phyloP scores from a whole-genome alignment of 30 jellyfish, hydroid and myxozoan genomes.

The Hydractinia symbiolongicarpus region DNA sequence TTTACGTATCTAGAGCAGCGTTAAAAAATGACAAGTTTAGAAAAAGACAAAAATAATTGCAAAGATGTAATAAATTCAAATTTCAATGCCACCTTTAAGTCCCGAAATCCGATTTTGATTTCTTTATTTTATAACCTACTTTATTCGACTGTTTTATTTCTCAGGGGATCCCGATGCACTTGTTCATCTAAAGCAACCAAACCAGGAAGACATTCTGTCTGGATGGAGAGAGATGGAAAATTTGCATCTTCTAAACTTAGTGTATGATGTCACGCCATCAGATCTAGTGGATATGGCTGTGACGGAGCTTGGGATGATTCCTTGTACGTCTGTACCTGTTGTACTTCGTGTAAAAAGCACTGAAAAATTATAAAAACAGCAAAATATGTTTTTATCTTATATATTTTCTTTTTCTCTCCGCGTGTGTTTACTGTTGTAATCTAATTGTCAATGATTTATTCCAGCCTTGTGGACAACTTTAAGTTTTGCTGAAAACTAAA shows the following conservation, averaged over 20 bases:
- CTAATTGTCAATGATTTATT: no score
- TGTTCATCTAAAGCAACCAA: constrained; percentile 46
- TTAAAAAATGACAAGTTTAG: no score
- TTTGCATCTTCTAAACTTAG: constrained; percentile 63
- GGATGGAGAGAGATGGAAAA: constrained; percentile 88
- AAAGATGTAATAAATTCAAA: background rate
- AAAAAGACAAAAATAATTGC: no score
- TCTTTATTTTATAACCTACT: background rate
- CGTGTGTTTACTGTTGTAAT: no score
- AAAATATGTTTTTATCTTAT: background rate
- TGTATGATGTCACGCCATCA: constrained; percentile 97
- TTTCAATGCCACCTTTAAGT: background rate
- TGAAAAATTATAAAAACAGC: background rate
- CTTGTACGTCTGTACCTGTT: constrained; percentile 99
- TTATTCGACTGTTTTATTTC: background rate
- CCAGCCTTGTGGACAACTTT: no score
- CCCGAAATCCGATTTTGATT: background rate
- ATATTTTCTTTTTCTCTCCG: background rate
- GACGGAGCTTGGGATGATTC: constrained; percentile 97
- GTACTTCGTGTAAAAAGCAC: constrained; percentile 54
- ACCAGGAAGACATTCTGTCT: constrained; percentile 29
- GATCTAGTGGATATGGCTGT: constrained; percentile 82
- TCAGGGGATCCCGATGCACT: constrained; percentile 94
- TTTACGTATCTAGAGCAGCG: no score
- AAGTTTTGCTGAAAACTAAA: no score